These are phyloP conservation scores for Clostera curtula DNA, from an alignment of 2,888 invertebrate genomes.

Conservation along the genomic window DNA sequence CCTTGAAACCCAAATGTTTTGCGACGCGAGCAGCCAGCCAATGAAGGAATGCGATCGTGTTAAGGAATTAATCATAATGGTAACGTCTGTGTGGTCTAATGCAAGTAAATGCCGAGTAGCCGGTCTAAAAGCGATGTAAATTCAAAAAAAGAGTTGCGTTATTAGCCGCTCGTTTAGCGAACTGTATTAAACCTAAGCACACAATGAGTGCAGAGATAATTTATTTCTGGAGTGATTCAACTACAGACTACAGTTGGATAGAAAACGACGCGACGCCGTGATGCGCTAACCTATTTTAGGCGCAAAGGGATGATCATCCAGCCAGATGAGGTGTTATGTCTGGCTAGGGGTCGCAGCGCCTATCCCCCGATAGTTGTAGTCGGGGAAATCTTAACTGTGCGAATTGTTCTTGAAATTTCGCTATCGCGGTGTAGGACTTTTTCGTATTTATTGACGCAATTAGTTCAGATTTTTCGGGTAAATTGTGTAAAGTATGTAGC, in stretches of 20 bases:
- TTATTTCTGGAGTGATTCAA: constrained; percentile 9
- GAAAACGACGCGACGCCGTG: constrained; percentile 3
- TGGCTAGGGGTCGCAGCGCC: too few species aligned
- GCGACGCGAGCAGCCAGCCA: constrained; percentile 4
- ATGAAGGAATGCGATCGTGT: constrained; percentile 1
- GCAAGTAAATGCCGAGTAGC: constrained; percentile 5
- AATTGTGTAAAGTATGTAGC: too few species aligned
- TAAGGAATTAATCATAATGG: background rate
- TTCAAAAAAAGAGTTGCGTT: constrained; percentile 3
- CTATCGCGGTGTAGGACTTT: too few species aligned
- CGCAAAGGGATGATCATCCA: too few species aligned
- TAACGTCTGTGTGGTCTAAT: constrained; percentile 1
- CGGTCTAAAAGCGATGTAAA: background rate
- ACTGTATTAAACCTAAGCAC: constrained; percentile 4
- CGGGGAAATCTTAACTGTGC: too few species aligned
- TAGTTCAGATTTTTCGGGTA: too few species aligned
- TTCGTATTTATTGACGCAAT: too few species aligned
- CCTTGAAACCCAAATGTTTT: constrained; percentile 6
- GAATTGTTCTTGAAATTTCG: too few species aligned
- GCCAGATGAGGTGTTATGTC: too few species aligned
- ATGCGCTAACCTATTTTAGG: too few species aligned
- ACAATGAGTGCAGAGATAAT: background rate
- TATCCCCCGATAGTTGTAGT: too few species aligned
- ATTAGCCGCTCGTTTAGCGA: constrained; percentile 2
- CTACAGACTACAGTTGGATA: constrained; percentile 7